phyloP scores from a whole-genome alignment of 2,113 vertebrate species.

The Carassius carassius region DNA sequence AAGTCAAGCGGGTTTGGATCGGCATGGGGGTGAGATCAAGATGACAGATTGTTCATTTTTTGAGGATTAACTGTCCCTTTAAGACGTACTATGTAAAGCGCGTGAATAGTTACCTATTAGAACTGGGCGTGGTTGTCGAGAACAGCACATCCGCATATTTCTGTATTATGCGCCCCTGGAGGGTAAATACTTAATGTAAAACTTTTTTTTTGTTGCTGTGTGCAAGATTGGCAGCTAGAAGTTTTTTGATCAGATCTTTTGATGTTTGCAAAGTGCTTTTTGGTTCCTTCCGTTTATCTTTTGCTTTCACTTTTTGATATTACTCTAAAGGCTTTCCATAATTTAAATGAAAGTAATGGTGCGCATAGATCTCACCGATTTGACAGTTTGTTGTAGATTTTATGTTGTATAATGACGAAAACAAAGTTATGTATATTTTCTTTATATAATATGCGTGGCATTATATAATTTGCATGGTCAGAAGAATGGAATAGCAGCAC shows the following conservation, averaged over 20 bases:
- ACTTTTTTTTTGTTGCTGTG: neutral
- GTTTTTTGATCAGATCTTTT: neutral
- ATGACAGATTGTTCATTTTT: neutral
- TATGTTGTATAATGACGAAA: too few relatives aligned
- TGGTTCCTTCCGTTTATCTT: neutral
- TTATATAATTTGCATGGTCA: neutral
- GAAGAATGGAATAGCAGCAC: neutral
- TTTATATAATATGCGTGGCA: too few relatives aligned
- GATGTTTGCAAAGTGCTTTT: neutral
- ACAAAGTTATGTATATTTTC: too few relatives aligned
- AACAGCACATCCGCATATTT: slow-evolving; percentile 56
- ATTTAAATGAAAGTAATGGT: too few relatives aligned
- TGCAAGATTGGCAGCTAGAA: neutral
- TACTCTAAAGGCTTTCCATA: too few relatives aligned
- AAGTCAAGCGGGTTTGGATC: neutral
- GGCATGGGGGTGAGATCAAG: neutral
- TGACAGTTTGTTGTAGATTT: too few relatives aligned
- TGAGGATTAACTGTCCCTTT: neutral
- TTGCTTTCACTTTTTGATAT: too few relatives aligned
- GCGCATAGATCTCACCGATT: too few relatives aligned
- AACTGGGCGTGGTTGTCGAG: slow-evolving; percentile 56
- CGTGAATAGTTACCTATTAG: slow-evolving; percentile 30
- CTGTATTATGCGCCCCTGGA: slow-evolving; percentile 9
- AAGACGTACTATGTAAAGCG: slow-evolving; percentile 1
- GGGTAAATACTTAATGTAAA: neutral